Evolutionary conservation across 2,888 invertebrate species (phyloP), one percentile per base, ranked within the genome.

Genomic region (Perithous albicinctus): DNA sequence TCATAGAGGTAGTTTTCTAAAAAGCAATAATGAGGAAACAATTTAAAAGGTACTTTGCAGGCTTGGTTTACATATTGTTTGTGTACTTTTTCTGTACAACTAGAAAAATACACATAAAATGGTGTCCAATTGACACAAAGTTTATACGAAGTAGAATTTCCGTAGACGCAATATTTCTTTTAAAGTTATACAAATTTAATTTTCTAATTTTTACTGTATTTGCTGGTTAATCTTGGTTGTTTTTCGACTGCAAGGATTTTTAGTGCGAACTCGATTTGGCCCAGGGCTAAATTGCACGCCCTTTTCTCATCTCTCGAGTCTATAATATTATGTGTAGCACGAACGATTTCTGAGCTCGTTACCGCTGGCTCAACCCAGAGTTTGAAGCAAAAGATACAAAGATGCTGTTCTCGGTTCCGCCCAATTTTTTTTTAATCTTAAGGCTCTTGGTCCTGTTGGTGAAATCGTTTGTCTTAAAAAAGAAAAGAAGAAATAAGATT

Each of bases 371-470:
- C 15, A 43, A 26, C n/a, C n/a, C n/a, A 15, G 43, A 4, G 43
- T 43, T n/a, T 12, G 15, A n/a, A 43, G 43, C 12, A 0, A 23
- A 23, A 20, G 51, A 51, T 12, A 20, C 48, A 23, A 23, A 20
- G 51, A 51, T 12, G 48, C 48, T 20, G 51, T 51, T 51, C 51
- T 23, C 51, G 51, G 51, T 23, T 23, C 51, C 51, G 51, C 51
- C 51, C 51, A 69, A 54, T 51, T n/a, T 51, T 54, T 29, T 32
- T 54, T 51, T 20, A 41, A 12, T 12, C 35, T 3, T 69, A 23
- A 18, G 35, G 15, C 48, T 56, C 23, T 46, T 20, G 32, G 32
- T 48, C 10, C 10, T 66, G 18, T n/a, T 66, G 18, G 18, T 48
- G 48, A 48, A n/a, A 8, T 20, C 48, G 23, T 12, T 3, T 23